Conservation (phyloP, 1,140 invertebrate genomes). For the Drosophila tropicalis region DNA sequence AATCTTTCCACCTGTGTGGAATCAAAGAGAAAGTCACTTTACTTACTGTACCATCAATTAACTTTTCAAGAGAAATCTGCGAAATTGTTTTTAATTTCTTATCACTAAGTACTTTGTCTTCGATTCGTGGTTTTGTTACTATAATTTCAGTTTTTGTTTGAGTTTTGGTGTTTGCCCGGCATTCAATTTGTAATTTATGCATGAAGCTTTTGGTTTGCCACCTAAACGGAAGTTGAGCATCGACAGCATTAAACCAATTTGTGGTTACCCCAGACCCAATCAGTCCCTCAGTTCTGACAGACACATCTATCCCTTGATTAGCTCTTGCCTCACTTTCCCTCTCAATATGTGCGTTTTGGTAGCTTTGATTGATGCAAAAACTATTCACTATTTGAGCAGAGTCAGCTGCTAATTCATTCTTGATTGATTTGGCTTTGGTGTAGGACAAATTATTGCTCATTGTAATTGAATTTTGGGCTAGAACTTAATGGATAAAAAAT, state of each 20-base stretch:
- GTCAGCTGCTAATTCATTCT: constrained; percentile 43
- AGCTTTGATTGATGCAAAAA: constrained; percentile 60
- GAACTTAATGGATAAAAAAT: no score
- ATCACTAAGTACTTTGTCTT: constrained; percentile 16
- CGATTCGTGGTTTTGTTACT: background rate
- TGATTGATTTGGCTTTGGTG: constrained; percentile 42
- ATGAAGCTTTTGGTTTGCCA: constrained; percentile 48
- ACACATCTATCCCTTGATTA: constrained; percentile 10
- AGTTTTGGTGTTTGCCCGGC: constrained; percentile 30
- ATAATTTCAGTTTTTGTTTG: constrained; percentile 29
- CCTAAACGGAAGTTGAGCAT: constrained; percentile 30
- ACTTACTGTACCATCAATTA: no score
- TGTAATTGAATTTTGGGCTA: constrained; percentile 18
- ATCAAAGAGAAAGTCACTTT: no score
- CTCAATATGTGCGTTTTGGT: constrained; percentile 27
- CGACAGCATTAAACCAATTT: constrained; percentile 52
- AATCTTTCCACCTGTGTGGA: no score
- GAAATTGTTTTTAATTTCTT: no score
- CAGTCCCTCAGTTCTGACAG: background rate
- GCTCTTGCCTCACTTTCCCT: constrained; percentile 14
- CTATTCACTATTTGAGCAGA: constrained; percentile 15
- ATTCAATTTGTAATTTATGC: constrained; percentile 66
- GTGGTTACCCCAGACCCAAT: constrained; percentile 18
- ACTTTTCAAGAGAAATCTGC: no score
- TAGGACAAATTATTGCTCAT: constrained; percentile 5